These are phyloP conservation scores for Drosophila murphyi DNA, from an alignment of 1,140 invertebrate genomes.

Conservation along the genomic window DNA sequence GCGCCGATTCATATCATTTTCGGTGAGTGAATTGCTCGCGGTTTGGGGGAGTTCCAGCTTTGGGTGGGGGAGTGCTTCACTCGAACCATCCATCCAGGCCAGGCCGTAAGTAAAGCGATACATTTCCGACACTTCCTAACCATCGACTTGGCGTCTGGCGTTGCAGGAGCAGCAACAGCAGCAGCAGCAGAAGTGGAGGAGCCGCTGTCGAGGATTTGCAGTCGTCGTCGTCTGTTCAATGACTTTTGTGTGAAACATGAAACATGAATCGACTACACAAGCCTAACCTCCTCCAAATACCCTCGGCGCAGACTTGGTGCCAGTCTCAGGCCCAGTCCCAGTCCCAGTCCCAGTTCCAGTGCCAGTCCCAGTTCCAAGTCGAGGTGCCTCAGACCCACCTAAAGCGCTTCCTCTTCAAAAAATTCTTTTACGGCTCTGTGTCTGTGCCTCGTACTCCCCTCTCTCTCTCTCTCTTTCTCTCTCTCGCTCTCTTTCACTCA, in stretches of 20 bases:
- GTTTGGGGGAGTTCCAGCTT: not conserved
- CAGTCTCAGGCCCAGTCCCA: conserved; percentile 3
- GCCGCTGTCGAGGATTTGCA: conserved; percentile 21
- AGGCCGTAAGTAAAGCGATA: conserved; percentile 56
- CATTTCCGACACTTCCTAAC: conserved; percentile 77
- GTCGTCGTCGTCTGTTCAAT: conserved; percentile 74
- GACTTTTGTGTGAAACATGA: conserved; percentile 74
- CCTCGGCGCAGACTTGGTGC: not conserved
- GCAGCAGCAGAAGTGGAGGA: not conserved
- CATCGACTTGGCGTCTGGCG: conserved; percentile 64
- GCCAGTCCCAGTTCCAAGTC: conserved; percentile 32
- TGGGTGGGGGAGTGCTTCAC: conserved; percentile 11
- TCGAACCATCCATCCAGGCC: conserved; percentile 31
- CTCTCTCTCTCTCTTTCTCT: conserved; percentile 16
- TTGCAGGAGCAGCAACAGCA: not conserved
- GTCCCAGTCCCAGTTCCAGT: conserved; percentile 19
- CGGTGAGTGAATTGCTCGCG: not conserved
- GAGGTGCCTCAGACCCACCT: conserved; percentile 58
- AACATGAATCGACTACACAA: conserved; percentile 78
- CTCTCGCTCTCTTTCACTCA: conserved; percentile 9
- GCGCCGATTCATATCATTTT: conserved; percentile 50
- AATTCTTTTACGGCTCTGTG: conserved; percentile 69
- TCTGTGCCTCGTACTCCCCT: conserved; percentile 37
- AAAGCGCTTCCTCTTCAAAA: conserved; percentile 79
- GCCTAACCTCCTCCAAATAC: conserved; percentile 24